These are phyloP conservation scores for Tetramorium alpestre DNA, from an alignment of 1,140 invertebrate genomes.

Conservation along the genomic window DNA sequence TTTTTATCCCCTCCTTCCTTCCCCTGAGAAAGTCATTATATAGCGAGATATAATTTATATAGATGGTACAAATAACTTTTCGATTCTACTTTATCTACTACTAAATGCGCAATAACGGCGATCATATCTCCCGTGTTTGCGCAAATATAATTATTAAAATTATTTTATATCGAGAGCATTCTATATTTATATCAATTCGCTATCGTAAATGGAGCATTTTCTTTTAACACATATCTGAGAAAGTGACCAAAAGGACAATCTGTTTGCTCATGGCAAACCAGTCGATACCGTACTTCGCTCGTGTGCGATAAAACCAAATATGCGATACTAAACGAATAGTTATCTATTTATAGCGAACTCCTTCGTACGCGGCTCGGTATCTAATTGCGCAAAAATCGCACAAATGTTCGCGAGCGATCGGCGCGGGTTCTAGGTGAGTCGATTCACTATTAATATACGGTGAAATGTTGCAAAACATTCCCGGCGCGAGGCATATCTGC, in stretches of 20 bases:
- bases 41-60: background rate
- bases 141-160: conserved; percentile 15
- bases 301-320: conserved; percentile 18
- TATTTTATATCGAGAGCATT: conserved; percentile 13
- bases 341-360: conserved; percentile 23
- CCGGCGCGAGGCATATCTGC: background rate
- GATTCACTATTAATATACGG: conserved; percentile 24
- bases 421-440: conserved; percentile 3
- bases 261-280: conserved; percentile 20
- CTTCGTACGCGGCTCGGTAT: background rate
- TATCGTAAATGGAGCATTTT: background rate
- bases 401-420: conserved; percentile 15
- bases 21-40: conserved; percentile 30
- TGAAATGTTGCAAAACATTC: conserved; percentile 30
- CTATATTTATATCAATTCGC: conserved; percentile 26
- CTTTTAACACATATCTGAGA: background rate
- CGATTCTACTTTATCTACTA: conserved; percentile 3
- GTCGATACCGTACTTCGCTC: background rate
- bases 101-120: background rate
- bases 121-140: conserved; percentile 21
- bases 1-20: too few relatives aligned
- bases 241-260: conserved; percentile 19
- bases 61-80: conserved; percentile 31
- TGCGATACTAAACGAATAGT: conserved; percentile 14
- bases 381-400: conserved; percentile 21